These are phyloP conservation scores for Karalla daura DNA, from an alignment of 2,797 vertebrate genomes.

Conservation along the genomic window DNA sequence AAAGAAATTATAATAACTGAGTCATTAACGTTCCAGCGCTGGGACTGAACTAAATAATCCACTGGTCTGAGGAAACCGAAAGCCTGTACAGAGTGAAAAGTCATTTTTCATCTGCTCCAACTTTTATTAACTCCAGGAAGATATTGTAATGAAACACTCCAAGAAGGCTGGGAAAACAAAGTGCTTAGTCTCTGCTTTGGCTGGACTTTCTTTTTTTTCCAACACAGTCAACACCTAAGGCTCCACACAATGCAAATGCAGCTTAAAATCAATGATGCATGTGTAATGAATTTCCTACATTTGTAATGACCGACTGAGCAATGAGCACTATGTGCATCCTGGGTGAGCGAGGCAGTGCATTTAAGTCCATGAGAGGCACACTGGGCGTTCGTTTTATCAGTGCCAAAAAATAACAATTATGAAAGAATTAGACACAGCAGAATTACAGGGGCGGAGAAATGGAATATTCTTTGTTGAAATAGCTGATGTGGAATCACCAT, in stretches of 20 bases:
- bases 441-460: slow-evolving; percentile 20
- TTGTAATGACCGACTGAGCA: slow-evolving; percentile 71
- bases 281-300: slow-evolving; percentile 69
- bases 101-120: slow-evolving; percentile 29
- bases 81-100: slow-evolving; percentile 23
- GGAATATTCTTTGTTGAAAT: slow-evolving; percentile 26
- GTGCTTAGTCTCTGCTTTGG: slow-evolving; percentile 41
- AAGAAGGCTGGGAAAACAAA: slow-evolving; percentile 45
- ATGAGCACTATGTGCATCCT: slow-evolving; percentile 63
- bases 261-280: slow-evolving; percentile 70
- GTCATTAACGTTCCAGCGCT: slow-evolving; percentile 4
- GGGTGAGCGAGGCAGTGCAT: slow-evolving; percentile 42
- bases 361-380: slow-evolving; percentile 31
- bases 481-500: slow-evolving; percentile 5
- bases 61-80: slow-evolving; percentile 36
- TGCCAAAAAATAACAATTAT: slow-evolving; percentile 13
- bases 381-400: slow-evolving; percentile 38
- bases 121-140: slow-evolving; percentile 27
- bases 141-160: slow-evolving; percentile 25
- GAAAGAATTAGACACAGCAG: slow-evolving; percentile 30
- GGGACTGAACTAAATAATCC: slow-evolving; percentile 24
- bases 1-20: slow-evolving; percentile 20
- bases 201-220: slow-evolving; percentile 38
- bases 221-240: slow-evolving; percentile 56
- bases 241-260: slow-evolving; percentile 65